These are phyloP conservation scores for Eupelmus urozonus DNA, from an alignment of 2,888 invertebrate genomes.

Conservation along the genomic window DNA sequence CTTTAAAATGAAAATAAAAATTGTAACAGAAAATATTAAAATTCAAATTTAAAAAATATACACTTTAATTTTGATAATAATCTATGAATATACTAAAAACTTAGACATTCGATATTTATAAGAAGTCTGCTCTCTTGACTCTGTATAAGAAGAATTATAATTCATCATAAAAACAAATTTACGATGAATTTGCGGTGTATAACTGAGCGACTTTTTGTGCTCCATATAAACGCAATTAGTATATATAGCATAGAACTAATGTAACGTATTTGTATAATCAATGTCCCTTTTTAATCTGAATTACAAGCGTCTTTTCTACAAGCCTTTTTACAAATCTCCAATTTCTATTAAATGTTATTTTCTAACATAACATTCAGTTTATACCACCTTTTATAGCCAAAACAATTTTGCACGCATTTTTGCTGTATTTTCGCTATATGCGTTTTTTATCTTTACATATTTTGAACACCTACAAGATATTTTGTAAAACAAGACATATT, in stretches of 20 bases:
- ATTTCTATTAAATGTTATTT: conserved; percentile 19
- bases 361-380: too few relatives aligned
- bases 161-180: conserved; percentile 15
- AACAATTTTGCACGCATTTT: not conserved
- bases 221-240: conserved; percentile 28
- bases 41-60: conserved; percentile 14
- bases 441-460: not conserved
- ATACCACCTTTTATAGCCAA: not conserved
- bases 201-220: conserved; percentile 26
- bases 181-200: not conserved
- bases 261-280: conserved; percentile 23
- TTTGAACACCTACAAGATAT: not conserved
- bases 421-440: not conserved
- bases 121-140: conserved; percentile 51
- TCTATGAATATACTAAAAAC: not conserved
- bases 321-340: conserved; percentile 31
- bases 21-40: conserved; percentile 5
- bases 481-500: too few relatives aligned
- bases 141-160: not conserved
- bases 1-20: conserved; percentile 10
- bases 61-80: conserved; percentile 17
- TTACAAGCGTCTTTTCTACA: conserved; percentile 18
- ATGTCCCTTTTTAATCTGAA: conserved; percentile 1
- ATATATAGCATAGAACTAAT: conserved; percentile 27
- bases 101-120: not conserved